Percentiles rank a stretch among this genome's conserved stretches.
These are phyloP conservation scores for Trachurus trachurus DNA, from an alignment of 2,797 vertebrate genomes.

Conservation along the genomic window DNA sequence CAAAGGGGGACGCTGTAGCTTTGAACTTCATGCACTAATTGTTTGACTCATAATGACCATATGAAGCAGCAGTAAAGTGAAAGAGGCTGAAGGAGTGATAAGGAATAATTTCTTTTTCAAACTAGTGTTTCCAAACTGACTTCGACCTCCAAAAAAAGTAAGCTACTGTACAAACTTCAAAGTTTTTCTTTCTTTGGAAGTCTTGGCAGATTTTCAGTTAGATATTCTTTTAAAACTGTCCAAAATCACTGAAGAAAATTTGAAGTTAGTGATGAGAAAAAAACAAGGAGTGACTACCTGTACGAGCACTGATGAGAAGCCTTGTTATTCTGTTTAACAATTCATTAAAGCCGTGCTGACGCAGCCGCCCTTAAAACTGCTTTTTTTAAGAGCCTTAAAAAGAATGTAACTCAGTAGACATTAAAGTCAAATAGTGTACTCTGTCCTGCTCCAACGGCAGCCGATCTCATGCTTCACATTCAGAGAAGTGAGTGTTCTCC, in stretches of 20 bases:
- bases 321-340: neutral
- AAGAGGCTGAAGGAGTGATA: neutral
- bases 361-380: neutral
- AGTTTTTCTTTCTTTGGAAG: neutral
- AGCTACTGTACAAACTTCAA: neutral
- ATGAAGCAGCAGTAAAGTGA: neutral
- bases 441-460: neutral
- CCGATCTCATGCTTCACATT: neutral
- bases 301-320: neutral
- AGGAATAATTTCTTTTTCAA: no score
- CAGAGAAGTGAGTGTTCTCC: slow-evolving; percentile 1
- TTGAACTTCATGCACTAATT: neutral
- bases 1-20: no score
- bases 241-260: neutral
- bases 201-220: neutral
- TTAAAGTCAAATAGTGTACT: slow-evolving; percentile 7
- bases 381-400: neutral
- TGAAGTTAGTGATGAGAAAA: neutral
- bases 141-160: neutral
- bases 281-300: neutral
- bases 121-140: neutral
- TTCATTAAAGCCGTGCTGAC: neutral
- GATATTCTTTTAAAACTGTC: slow-evolving; percentile 4
- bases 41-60: neutral
- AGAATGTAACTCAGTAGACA: neutral